These are phyloP conservation scores for Dromas ardeola DNA, from an alignment of 2,113 vertebrate genomes.

Conservation along the genomic window DNA sequence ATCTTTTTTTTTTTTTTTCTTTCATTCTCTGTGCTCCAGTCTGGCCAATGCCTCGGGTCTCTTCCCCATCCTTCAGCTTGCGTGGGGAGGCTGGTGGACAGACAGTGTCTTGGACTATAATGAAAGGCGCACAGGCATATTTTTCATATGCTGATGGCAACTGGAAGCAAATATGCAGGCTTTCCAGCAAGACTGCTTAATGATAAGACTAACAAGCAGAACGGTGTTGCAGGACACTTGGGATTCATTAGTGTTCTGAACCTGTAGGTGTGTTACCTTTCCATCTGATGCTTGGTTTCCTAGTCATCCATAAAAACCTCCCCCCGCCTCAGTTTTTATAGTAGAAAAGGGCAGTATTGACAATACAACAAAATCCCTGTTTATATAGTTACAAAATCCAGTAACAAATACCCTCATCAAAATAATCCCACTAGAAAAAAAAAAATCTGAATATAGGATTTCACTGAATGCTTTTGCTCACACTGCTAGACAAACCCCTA, in stretches of 20 bases:
- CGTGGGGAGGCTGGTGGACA: background rate
- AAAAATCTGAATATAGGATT: background rate
- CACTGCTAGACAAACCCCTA: background rate
- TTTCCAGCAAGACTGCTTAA: background rate
- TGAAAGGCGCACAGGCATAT: background rate
- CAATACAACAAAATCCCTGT: background rate
- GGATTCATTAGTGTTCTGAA: background rate
- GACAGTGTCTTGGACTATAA: background rate
- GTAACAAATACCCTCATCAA: background rate
- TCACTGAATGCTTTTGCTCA: background rate
- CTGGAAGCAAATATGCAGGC: background rate
- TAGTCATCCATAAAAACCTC: background rate
- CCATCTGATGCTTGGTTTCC: background rate
- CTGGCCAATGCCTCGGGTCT: accelerated
- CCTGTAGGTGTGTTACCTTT: background rate
- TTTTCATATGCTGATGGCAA: background rate
- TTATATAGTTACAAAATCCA: background rate
- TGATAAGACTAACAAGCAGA: background rate
- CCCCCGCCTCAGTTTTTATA: background rate
- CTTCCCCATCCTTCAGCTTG: background rate
- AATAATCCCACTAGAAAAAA: background rate
- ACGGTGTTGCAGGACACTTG: background rate
- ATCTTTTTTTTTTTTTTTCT: background rate
- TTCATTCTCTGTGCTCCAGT: accelerated
- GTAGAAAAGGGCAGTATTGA: background rate